Percentiles rank a stretch among this genome's conserved stretches.
Conservation (phyloP, 2,113 vertebrate genomes). For the Arothron firmamentum region DNA sequence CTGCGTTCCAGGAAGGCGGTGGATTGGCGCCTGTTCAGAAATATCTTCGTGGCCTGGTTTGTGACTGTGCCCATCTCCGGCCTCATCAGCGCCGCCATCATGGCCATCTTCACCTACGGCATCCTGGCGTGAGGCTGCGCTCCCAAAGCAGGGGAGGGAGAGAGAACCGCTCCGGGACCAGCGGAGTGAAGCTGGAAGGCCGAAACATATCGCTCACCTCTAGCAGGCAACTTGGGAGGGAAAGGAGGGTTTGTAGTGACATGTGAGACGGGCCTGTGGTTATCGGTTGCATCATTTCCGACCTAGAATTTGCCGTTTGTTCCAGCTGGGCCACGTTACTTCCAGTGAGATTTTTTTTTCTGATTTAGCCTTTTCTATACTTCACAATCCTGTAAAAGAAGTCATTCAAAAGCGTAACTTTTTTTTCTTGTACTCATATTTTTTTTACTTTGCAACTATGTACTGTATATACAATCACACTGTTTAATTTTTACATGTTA, state of each 20-base stretch:
- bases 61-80: constrained; percentile 96
- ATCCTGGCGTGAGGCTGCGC: constrained; percentile 64
- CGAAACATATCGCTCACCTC: constrained; percentile 54
- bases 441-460: constrained; percentile 59
- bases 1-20: constrained; percentile 91
- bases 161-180: constrained; percentile 24
- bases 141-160: constrained; percentile 27
- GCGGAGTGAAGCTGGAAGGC: constrained; percentile 36
- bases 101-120: constrained; percentile 84
- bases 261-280: constrained; percentile 54
- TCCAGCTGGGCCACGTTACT: constrained; percentile 36
- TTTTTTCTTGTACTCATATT: constrained; percentile 27
- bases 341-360: constrained; percentile 47
- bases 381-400: constrained; percentile 55
- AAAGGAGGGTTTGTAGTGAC: constrained; percentile 25
- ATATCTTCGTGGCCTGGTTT: constrained; percentile 99
- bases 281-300: constrained; percentile 54
- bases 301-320: constrained; percentile 48
- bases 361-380: constrained; percentile 53
- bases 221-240: constrained; percentile 39
- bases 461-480: constrained; percentile 59
- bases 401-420: constrained; percentile 27
- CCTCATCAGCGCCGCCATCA: constrained; percentile 91
- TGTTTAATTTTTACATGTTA: constrained; percentile 46
- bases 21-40: constrained; percentile 95